These are phyloP conservation scores for Eueides isabella DNA, from an alignment of 1,140 invertebrate species.

Conservation along the genomic window DNA sequence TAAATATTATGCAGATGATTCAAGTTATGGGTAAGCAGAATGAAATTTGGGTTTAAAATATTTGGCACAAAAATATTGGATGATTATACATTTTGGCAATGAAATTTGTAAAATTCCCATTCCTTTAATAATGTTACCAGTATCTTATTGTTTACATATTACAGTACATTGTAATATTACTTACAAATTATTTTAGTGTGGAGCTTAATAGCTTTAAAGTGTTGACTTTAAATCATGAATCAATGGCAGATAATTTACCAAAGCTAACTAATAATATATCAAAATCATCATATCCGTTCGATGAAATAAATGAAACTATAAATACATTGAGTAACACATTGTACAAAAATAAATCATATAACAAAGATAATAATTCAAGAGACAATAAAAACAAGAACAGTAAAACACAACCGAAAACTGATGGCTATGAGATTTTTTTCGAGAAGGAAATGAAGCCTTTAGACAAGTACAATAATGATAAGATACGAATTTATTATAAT, in stretches of 20 bases:
- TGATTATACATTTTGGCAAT: too few species aligned
- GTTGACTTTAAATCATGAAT: neutral
- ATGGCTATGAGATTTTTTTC: slow-evolving; percentile 61
- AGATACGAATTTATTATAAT: slow-evolving; percentile 58
- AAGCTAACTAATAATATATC: neutral
- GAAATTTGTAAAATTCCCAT: too few species aligned
- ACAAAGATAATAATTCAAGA: slow-evolving; percentile 31
- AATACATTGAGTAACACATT: slow-evolving; percentile 10
- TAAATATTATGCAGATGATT: slow-evolving; percentile 84
- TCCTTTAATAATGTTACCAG: too few species aligned
- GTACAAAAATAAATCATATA: slow-evolving; percentile 36
- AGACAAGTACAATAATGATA: slow-evolving; percentile 58
- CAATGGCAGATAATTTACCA: neutral
- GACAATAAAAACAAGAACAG: slow-evolving; percentile 29
- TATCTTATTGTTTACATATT: too few species aligned
- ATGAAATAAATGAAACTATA: neutral
- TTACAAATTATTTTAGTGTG: slow-evolving; percentile 44
- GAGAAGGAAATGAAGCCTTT: slow-evolving; percentile 57
- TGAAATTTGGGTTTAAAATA: neutral
- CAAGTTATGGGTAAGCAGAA: slow-evolving; percentile 84
- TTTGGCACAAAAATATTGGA: too few species aligned
- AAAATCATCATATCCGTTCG: neutral
- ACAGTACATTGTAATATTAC: neutral
- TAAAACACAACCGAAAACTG: slow-evolving; percentile 10
- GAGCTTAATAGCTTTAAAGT: slow-evolving; percentile 62